A percentile compares a stretch with the other conserved stretches of the same genome.
These are phyloP conservation scores for Stichopus horrens DNA, from an alignment of 53 echinoderm and acorn worm genomes.

Conservation along the genomic window DNA sequence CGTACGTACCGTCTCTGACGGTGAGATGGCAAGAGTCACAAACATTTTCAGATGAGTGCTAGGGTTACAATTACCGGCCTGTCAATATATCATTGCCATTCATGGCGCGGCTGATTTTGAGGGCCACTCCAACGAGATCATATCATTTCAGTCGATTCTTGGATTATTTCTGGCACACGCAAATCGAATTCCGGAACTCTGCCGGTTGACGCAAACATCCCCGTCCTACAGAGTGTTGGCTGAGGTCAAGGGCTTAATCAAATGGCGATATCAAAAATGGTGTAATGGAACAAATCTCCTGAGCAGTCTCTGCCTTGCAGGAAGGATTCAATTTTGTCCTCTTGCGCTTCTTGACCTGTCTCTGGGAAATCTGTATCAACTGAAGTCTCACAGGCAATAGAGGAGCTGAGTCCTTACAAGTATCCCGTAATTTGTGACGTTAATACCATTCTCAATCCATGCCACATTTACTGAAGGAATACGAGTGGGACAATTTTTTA, in stretches of 20 bases:
- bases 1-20: too few species aligned
- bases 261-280: neutral
- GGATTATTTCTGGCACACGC: neutral
- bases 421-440: too few species aligned
- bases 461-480: too few species aligned
- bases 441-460: too few species aligned
- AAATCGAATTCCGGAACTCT: constrained; percentile 9
- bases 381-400: too few species aligned
- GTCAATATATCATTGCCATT: neutral
- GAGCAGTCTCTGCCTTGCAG: neutral
- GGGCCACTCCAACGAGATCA: constrained; percentile 34
- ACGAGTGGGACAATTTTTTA: too few species aligned
- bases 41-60: too few species aligned
- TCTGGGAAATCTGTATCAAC: neutral
- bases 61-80: too few species aligned
- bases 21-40: too few species aligned
- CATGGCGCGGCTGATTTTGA: constrained; percentile 2
- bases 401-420: too few species aligned
- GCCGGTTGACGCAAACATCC: constrained; percentile 22
- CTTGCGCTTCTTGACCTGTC: neutral
- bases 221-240: neutral
- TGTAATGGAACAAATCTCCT: neutral
- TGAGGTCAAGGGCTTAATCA: constrained; percentile 23
- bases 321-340: constrained; percentile 13
- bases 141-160: constrained; percentile 28